phyloP scores from a whole-genome alignment of 2,113 vertebrate genomes.

The Parotia lawesii region DNA sequence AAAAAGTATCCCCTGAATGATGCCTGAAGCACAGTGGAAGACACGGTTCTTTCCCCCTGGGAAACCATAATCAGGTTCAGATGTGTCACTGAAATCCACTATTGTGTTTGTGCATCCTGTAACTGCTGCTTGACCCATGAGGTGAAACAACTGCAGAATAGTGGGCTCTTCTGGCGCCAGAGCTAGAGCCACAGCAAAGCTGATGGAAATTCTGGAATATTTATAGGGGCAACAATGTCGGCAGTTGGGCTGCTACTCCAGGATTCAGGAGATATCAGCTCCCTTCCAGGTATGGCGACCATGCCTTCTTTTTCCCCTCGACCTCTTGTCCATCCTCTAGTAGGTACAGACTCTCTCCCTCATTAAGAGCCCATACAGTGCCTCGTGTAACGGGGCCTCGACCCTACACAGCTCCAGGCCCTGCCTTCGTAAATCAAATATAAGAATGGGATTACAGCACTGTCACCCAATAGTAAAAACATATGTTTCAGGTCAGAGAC shows the following conservation, averaged over 20 bases:
- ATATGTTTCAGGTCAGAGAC: neutral
- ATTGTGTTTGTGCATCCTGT: neutral
- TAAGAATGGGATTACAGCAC: slow-evolving; percentile 15
- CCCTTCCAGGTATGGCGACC: neutral
- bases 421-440: slow-evolving; percentile 29
- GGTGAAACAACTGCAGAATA: neutral
- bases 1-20: neutral
- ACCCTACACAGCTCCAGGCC: neutral
- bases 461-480: neutral
- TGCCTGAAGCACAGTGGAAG: neutral
- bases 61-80: slow-evolving; percentile 20
- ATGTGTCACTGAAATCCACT: neutral
- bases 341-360: neutral
- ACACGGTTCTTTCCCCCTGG: neutral
- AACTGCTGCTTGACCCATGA: neutral
- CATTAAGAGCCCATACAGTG: neutral
- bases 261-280: neutral
- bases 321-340: neutral
- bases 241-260: neutral
- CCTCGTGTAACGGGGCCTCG: neutral
- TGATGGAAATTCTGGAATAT: neutral
- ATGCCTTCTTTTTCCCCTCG: neutral
- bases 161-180: neutral
- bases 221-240: neutral
- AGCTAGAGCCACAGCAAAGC: neutral